Base-by-base conservation (phyloP, 2,797 vertebrate genomes). In the Chaunax sp. region DNA sequence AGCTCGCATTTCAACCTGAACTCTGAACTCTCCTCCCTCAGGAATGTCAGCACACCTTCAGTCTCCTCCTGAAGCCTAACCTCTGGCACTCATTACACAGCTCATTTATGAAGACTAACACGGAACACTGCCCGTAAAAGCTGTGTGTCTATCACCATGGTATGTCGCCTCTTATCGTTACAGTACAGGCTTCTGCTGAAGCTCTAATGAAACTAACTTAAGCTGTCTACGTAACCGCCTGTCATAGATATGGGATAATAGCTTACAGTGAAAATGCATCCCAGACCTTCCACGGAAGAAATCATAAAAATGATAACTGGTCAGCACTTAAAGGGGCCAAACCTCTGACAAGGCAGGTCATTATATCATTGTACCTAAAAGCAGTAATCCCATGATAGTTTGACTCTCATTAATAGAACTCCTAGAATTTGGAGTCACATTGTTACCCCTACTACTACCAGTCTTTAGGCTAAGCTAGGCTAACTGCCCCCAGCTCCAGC, bases 31-130 rank as follows among this genome's bases (percentile, higher is more conserved):
- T 56, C 63, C 18, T 0, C 59, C 65, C 15, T 3, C 44, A 64
- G 81, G 84, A 87, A 84, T 79, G 66, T 59, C 55, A 72, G 37
- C 69, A 63, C 66, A 70, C 77, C 77, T 66, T 77, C 25, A 18
- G 54, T 19, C 65, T 61, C 64, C 71, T 58, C 69, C 59, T 66
- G 16, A 8, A 9, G 23, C 7, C 52, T n/a, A 44, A 52, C 50
- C 40, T 51, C 60, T 56, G 47, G 16, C 53, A 25, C 53, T 55
- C 66, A 59, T 68, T 37, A 62, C 66, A 55, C 66, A 25, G 37
- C 54, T 60, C 64, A 5, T 26, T 46, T 59, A 20, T 49, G 43
- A 60, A 46, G 28, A 41, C 51, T 52, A 23, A n/a, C n/a, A n/a
- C n/a, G n/a, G n/a, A n/a, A n/a, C n/a, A n/a, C n/a, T n/a, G n/a